Conservation (phyloP, 2,888 invertebrate genomes). For the Rutpela maculata region DNA sequence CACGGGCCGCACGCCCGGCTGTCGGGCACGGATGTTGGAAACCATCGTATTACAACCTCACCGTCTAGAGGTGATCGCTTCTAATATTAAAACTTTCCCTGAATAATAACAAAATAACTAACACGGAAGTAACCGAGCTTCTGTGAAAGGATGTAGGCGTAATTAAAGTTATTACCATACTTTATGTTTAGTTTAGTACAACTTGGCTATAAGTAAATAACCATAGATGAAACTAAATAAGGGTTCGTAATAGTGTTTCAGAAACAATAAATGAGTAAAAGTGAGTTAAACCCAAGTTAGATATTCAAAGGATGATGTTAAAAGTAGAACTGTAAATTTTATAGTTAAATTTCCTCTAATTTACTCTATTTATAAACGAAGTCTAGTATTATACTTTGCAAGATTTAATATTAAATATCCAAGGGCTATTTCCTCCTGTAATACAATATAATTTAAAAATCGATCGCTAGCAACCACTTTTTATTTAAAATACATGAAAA, state of each 20-base stretch:
- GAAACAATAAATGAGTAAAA: not conserved
- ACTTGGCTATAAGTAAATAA: not conserved
- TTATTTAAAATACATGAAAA: too few relatives aligned
- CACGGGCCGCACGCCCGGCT: too few relatives aligned
- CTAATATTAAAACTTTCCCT: too few relatives aligned
- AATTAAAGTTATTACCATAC: not conserved
- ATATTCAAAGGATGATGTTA: not conserved
- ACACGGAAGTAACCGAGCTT: too few relatives aligned
- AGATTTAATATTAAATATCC: not conserved
- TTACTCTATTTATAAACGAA: not conserved
- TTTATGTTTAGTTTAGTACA: not conserved
- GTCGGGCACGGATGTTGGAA: too few relatives aligned
- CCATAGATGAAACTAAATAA: slow-evolving; percentile 1
- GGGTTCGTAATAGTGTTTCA: not conserved
- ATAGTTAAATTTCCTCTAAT: not conserved
- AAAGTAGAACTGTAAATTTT: not conserved
- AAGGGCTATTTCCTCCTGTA: not conserved
- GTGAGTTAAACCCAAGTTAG: not conserved
- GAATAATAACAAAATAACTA: too few relatives aligned
- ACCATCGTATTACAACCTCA: too few relatives aligned
- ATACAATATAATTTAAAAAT: too few relatives aligned
- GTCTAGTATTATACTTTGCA: not conserved
- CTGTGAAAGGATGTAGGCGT: too few relatives aligned
- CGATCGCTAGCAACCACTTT: too few relatives aligned
- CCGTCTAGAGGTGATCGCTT: too few relatives aligned